Percentiles rank a stretch among this genome's conserved stretches.
phyloP scores from a whole-genome alignment of 2,797 vertebrate species.

The Aphelocoma californica region DNA sequence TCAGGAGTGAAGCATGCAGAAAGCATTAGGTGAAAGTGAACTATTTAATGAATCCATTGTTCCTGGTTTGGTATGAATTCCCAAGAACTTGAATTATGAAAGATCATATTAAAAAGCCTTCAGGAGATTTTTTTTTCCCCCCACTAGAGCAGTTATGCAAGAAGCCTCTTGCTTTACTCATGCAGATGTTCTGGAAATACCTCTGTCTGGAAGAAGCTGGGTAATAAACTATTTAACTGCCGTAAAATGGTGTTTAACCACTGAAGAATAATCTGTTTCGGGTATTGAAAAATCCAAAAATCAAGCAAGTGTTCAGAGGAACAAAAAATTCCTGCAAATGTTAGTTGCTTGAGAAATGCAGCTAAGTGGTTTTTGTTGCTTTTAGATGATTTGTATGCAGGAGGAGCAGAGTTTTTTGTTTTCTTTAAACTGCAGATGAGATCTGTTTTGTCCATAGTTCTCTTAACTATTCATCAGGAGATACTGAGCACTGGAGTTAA shows the following conservation, averaged over 20 bases:
- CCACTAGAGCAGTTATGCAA: background rate
- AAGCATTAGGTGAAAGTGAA: slow-evolving; percentile 34
- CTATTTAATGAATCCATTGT: background rate
- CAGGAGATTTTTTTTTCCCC: background rate
- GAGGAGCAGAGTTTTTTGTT: background rate
- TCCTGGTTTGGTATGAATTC: slow-evolving; percentile 12
- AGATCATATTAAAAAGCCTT: slow-evolving; percentile 35
- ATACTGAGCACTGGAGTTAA: background rate
- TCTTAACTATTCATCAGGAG: background rate
- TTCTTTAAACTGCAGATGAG: background rate
- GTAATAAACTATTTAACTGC: background rate
- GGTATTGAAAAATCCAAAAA: background rate
- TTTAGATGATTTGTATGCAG: background rate
- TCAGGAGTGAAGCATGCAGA: background rate
- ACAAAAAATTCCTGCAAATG: background rate
- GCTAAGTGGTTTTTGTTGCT: background rate
- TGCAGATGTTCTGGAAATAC: slow-evolving; percentile 4
- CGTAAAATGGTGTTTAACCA: background rate
- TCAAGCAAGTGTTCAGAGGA: background rate
- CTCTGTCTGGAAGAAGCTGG: background rate
- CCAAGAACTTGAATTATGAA: background rate
- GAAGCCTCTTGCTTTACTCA: background rate
- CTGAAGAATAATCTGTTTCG: background rate
- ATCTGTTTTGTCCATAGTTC: background rate
- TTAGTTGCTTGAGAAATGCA: background rate